Conservation (phyloP, 2,888 invertebrate genomes). For the Lamellibrachia columna region DNA sequence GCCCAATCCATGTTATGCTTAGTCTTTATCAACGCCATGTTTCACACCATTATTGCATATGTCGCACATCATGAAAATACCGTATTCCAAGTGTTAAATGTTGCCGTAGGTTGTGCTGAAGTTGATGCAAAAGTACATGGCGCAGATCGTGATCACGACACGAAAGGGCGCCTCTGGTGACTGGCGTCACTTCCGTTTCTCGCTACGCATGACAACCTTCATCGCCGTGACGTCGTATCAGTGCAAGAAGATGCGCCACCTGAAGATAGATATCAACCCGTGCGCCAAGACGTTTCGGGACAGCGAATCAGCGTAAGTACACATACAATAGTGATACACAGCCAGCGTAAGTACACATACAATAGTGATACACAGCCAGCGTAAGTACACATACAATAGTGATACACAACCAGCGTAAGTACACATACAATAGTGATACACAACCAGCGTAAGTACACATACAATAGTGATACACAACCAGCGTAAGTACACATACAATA, state of each 20-base stretch:
- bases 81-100: not conserved
- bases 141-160: not conserved
- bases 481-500: too few species aligned
- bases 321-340: not conserved
- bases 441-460: too few species aligned
- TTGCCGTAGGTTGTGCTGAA: not conserved
- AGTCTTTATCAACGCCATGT: too few species aligned
- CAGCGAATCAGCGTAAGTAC: not conserved
- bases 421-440: too few species aligned
- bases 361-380: too few species aligned
- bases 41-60: not conserved
- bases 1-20: too few species aligned
- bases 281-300: not conserved
- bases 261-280: not conserved
- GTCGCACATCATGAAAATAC: not conserved
- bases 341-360: too few species aligned
- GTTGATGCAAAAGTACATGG: not conserved
- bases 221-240: not conserved
- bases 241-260: not conserved
- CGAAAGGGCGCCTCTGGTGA: not conserved
- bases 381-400: too few species aligned
- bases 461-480: too few species aligned
- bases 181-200: not conserved
- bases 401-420: too few species aligned
- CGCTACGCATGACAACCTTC: not conserved